phyloP scores from a whole-genome alignment of 2,888 invertebrate species.

The Cyclophora albipunctata region DNA sequence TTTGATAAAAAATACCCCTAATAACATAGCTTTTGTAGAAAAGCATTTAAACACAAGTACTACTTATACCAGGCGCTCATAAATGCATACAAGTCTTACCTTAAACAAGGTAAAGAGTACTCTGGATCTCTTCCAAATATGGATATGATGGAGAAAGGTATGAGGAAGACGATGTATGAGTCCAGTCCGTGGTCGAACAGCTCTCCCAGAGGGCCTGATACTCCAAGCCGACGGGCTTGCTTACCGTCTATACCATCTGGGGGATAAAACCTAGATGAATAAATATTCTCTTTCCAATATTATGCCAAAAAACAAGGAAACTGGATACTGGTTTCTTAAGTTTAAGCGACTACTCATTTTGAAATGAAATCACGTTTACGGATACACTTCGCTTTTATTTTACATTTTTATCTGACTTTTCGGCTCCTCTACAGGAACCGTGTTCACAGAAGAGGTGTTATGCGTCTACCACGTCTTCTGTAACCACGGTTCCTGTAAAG shows the following conservation, averaged over 20 bases:
- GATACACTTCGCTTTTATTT: too few relatives aligned
- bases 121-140: slow-evolving; percentile 85
- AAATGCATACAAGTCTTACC: slow-evolving; percentile 25
- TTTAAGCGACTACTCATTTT: too few relatives aligned
- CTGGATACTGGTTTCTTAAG: background rate
- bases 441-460: too few relatives aligned
- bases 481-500: too few relatives aligned
- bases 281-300: background rate
- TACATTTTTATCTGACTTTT: too few relatives aligned
- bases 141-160: slow-evolving; percentile 93
- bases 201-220: slow-evolving; percentile 96
- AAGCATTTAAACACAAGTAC: too few relatives aligned
- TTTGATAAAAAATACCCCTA: too few relatives aligned
- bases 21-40: too few relatives aligned
- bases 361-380: too few relatives aligned
- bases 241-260: slow-evolving; percentile 98
- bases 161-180: slow-evolving; percentile 94
- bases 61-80: too few relatives aligned
- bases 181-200: slow-evolving; percentile 98
- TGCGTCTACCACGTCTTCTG: too few relatives aligned
- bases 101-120: slow-evolving; percentile 72
- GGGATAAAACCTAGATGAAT: slow-evolving; percentile 5
- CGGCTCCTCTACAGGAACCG: too few relatives aligned
- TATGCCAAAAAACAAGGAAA: background rate
- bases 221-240: slow-evolving; percentile 94